phyloP scores from a whole-genome alignment of 2,113 vertebrate species.

The Upupa epops region DNA sequence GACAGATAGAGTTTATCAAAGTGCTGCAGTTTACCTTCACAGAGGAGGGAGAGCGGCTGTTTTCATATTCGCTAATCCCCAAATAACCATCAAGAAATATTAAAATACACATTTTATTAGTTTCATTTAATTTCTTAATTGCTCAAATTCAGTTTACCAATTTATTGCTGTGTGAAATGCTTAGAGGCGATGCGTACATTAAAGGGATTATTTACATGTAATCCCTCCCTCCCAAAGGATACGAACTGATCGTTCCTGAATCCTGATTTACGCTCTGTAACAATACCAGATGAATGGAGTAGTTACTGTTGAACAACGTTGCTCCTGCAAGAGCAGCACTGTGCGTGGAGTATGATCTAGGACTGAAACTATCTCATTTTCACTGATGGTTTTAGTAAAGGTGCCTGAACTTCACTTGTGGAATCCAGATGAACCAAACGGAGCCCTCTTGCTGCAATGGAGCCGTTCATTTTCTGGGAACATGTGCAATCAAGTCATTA shows the following conservation, averaged over 20 bases:
- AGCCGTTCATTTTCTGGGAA: conserved; percentile 42
- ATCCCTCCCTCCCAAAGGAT: conserved; percentile 89
- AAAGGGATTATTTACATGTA: conserved; percentile 95
- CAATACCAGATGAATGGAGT: conserved; percentile 73
- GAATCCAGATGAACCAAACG: conserved; percentile 63
- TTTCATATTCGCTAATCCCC: conserved; percentile 74
- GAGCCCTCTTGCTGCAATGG: conserved; percentile 12
- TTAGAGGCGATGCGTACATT: conserved; percentile 90
- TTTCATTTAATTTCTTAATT: conserved; percentile 88
- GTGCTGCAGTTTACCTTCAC: conserved; percentile 39
- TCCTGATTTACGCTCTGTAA: conserved; percentile 76
- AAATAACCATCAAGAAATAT: conserved; percentile 82
- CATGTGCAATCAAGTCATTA: conserved; percentile 42
- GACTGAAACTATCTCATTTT: conserved; percentile 50
- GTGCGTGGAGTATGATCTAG: conserved; percentile 49
- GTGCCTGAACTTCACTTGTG: conserved; percentile 30
- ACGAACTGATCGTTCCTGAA: conserved; percentile 79
- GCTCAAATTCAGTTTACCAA: conserved; percentile 88
- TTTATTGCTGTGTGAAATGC: conserved; percentile 91
- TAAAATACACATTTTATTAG: conserved; percentile 83
- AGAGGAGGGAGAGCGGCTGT: conserved; percentile 35
- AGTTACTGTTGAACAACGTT: conserved; percentile 63
- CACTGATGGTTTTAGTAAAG: conserved; percentile 48
- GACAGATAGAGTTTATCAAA: conserved; percentile 58
- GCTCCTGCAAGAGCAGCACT: conserved; percentile 38